These are phyloP conservation scores for Tetramorium bicarinatum DNA, from an alignment of 2,888 invertebrate species.

Conservation along the genomic window DNA sequence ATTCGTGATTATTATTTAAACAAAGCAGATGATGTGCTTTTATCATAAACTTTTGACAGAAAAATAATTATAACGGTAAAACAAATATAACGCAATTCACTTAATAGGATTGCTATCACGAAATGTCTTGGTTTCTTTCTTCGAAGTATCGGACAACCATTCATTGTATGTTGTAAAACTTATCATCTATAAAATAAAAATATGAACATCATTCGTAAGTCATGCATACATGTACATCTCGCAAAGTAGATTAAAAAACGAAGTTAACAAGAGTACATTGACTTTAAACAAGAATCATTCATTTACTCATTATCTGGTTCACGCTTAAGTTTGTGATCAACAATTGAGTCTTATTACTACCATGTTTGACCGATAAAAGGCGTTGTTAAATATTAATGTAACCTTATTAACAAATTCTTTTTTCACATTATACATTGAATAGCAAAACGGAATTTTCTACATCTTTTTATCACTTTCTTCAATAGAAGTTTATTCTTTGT, in stretches of 20 bases:
- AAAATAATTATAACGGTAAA: neutral
- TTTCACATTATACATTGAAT: neutral
- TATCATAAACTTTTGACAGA: neutral
- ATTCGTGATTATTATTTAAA: neutral
- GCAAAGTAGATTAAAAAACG: neutral
- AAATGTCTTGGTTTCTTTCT: neutral
- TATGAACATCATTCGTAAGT: constrained; percentile 14
- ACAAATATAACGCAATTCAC: neutral
- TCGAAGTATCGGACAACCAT: neutral
- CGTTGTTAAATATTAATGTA: neutral
- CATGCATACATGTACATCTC: neutral
- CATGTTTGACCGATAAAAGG: neutral
- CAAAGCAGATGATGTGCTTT: neutral
- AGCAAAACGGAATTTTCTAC: neutral
- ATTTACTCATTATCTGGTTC: constrained; percentile 11
- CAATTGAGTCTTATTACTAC: neutral
- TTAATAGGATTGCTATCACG: neutral
- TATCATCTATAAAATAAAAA: constrained; percentile 2
- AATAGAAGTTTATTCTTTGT: neutral
- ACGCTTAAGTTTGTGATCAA: constrained; percentile 3
- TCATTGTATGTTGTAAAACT: neutral
- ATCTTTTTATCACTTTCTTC: neutral
- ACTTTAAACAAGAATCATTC: neutral
- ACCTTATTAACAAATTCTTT: neutral
- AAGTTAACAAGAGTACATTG: too few relatives aligned